Conservation (phyloP, 2,113 vertebrate genomes). For the Myanophis thanlyinensis region DNA sequence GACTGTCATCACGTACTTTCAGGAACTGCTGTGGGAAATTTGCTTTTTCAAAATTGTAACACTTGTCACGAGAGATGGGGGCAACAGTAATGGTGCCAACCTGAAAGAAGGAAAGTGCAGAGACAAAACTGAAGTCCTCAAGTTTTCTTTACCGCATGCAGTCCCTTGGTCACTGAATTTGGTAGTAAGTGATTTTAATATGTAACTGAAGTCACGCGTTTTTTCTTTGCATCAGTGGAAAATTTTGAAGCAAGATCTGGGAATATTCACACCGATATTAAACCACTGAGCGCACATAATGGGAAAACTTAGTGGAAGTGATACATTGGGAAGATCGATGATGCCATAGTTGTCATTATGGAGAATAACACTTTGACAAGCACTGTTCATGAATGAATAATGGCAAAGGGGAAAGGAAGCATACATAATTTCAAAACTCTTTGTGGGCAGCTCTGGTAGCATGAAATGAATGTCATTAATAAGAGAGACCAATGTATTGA, state of each 20-base stretch:
- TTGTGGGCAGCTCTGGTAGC: background rate
- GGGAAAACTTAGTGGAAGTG: background rate
- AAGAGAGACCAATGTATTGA: background rate
- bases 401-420: background rate
- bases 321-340: background rate
- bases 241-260: background rate
- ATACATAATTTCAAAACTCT: background rate
- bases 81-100: background rate
- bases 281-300: background rate
- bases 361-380: background rate
- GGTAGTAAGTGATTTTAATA: background rate
- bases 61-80: background rate
- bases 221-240: background rate
- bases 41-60: background rate
- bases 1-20: background rate
- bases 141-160: background rate
- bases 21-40: background rate
- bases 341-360: background rate
- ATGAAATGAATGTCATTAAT: background rate
- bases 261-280: background rate
- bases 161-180: background rate
- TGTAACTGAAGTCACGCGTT: background rate
- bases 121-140: background rate
- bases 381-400: background rate
- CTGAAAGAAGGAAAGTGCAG: background rate